These are phyloP conservation scores for Astropecten irregularis DNA, from an alignment of 53 echinoderm and acorn worm genomes.

Conservation along the genomic window DNA sequence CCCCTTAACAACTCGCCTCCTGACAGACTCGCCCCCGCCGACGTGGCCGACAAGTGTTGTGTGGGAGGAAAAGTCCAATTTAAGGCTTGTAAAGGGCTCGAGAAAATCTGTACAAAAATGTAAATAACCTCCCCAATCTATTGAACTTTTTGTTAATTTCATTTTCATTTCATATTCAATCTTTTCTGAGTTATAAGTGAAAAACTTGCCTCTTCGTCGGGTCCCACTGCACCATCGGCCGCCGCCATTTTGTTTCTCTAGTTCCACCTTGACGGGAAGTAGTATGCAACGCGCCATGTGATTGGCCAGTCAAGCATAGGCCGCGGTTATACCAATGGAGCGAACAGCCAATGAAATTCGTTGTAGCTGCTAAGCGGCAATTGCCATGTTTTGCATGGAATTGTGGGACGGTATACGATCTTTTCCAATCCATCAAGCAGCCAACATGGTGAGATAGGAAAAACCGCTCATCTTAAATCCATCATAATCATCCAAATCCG, in stretches of 20 bases:
- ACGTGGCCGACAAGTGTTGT: too few species aligned
- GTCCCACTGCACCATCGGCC: conserved; percentile 10
- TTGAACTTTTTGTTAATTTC: too few species aligned
- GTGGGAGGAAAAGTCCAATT: too few species aligned
- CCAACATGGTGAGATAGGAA: conserved; percentile 33
- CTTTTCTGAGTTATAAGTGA: background rate
- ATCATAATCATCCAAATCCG: background rate
- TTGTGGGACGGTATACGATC: conserved; percentile 1
- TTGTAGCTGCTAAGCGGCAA: background rate
- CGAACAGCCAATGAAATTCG: background rate
- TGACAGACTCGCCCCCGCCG: too few species aligned
- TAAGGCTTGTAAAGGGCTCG: too few species aligned
- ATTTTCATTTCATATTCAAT: too few species aligned
- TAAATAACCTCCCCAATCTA: too few species aligned
- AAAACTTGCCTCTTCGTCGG: conserved; percentile 40
- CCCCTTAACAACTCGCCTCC: too few species aligned
- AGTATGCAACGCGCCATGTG: background rate
- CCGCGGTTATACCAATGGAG: background rate
- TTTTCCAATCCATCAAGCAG: conserved; percentile 8
- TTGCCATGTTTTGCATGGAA: background rate
- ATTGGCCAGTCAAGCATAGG: background rate
- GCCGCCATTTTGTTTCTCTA: conserved; percentile 28
- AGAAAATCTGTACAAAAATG: too few species aligned
- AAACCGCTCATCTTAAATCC: background rate
- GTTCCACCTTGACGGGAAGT: background rate